These are phyloP conservation scores for Periplaneta americana DNA, from an alignment of 1,140 invertebrate genomes.

Conservation along the genomic window DNA sequence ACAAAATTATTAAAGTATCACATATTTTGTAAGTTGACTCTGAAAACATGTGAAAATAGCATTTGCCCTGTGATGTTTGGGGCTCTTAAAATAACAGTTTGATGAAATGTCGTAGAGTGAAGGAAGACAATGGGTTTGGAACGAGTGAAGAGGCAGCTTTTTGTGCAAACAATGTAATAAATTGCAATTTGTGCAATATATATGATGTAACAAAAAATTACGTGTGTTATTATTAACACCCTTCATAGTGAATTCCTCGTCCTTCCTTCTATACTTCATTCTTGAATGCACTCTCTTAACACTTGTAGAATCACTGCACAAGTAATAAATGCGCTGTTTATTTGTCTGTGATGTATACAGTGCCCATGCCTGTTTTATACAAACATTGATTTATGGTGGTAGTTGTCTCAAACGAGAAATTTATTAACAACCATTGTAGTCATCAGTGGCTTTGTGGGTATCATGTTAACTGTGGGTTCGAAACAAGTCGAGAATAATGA, in stretches of 20 bases:
- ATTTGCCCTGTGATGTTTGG: background rate
- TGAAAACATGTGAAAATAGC: background rate
- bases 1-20: background rate
- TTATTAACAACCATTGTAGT: too few species aligned
- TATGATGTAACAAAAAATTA: background rate
- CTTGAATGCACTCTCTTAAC: too few species aligned
- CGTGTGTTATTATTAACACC: background rate
- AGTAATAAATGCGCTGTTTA: too few species aligned
- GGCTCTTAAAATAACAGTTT: background rate
- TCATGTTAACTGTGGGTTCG: too few species aligned
- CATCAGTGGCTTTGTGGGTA: too few species aligned
- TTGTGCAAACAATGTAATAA: constrained; percentile 3
- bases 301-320: too few species aligned
- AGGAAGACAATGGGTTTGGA: constrained; percentile 5
- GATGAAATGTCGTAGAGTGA: background rate
- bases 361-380: too few species aligned
- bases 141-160: constrained; percentile 12
- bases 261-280: too few species aligned
- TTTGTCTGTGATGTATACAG: too few species aligned
- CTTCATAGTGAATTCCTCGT: background rate
- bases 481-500: too few species aligned
- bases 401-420: too few species aligned
- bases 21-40: background rate
- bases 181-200: background rate
- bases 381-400: too few species aligned